Base-by-base conservation (phyloP, 2,888 invertebrate genomes). In the Mesochorus sp. region DNA sequence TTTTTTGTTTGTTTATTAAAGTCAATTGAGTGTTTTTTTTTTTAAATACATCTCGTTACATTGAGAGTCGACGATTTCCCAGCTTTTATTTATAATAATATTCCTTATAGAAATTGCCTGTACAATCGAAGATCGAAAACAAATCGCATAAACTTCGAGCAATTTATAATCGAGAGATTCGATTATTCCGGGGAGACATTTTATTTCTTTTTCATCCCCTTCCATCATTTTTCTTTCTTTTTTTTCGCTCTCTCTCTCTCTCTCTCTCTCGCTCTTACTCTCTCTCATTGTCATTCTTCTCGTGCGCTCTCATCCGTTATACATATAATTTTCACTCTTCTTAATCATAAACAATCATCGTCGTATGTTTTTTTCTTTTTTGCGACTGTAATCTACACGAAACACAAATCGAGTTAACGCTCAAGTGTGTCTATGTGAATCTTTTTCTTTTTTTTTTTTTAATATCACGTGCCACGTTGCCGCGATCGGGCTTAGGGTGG, bases 381-480 rank as follows among this genome's bases (percentile, higher is more conserved):
- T 68, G 77, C 76, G 68, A 82, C 82, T 81, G 76, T 80, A 82
- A 83, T 73, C 80, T 86, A 86, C 39, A 39, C 81, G 85, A 86
- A 87, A 87, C 84, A 85, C 85, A 85, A 87, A 87, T 87, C 81
- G 81, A 87, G 81, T 84, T n/a, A 80, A 87, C 85, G 85, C 82
- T 84, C 82, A 85, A 83, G 71, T 84, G 73, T 74, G 59, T 64
- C 49, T 44, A 42, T 21, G 19, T 55, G 4, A 17, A 31, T 34
- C 28, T 67, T 75, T 49, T 57, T 81, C 51, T 62, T 80, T 74
- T 64, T 81, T 80, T 80, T 81, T 70, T 77, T 83, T 82, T 85
- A 82, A 85, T 89, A 90, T 90, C 90, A 90, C 90, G 88, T 90
- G 89, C 89, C 90, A 89, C 89, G 81, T 88, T 88, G 84, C 89